Evolutionary conservation across 30 jellyfish, hydroid and myxozoan genomes (phyloP).

Genomic region (Pelagia noctiluca): DNA sequence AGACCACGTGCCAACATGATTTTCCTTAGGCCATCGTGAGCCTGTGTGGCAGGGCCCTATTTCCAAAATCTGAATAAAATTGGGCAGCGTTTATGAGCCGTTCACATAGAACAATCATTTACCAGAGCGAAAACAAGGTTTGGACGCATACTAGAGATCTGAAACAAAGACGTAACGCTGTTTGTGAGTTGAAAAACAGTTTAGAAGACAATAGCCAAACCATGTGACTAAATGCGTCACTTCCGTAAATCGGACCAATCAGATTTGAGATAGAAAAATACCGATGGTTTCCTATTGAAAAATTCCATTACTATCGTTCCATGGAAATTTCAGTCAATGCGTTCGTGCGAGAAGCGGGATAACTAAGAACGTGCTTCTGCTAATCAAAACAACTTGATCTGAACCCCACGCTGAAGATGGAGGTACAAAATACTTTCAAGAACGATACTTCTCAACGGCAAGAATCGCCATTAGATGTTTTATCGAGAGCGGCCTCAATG

Average conservation of each 20-base stretch:
- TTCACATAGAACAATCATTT: no score
- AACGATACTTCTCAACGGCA: constrained; percentile 44
- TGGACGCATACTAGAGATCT: no score
- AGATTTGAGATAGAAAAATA: constrained; percentile 14
- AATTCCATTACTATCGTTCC: constrained; percentile 10
- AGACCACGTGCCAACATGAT: no score
- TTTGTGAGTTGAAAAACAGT: no score
- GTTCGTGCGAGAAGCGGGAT: neutral
- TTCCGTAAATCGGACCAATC: constrained; percentile 65
- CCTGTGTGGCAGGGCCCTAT: no score
- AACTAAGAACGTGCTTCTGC: neutral
- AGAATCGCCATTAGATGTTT: constrained; percentile 96
- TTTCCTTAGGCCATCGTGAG: no score
- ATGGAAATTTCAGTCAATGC: neutral
- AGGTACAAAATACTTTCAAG: constrained; percentile 31
- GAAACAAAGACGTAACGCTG: no score
- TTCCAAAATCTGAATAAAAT: no score
- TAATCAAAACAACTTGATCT: constrained; percentile 2
- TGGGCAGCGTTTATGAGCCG: no score
- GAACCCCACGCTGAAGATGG: no score
- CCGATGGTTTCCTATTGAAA: neutral
- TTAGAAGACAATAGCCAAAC: neutral
- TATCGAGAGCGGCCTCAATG: constrained; percentile 96
- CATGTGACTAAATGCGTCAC: constrained; percentile 24
- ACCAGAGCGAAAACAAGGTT: no score